Conservation (phyloP, 2,113 vertebrate species). For the Choloepus hoffmanni region DNA sequence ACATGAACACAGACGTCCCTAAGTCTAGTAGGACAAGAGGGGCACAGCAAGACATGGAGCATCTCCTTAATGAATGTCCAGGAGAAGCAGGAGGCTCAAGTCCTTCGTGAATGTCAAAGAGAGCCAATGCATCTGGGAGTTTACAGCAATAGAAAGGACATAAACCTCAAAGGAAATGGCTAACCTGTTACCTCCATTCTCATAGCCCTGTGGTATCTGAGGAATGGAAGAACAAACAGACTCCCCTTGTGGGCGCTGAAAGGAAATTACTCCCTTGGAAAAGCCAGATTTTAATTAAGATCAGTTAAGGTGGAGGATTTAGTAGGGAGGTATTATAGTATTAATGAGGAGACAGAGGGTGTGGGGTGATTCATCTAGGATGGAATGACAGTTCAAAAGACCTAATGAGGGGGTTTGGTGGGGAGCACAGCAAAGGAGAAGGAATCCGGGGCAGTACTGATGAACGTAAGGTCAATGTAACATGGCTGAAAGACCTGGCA, state of each 20-base stretch:
- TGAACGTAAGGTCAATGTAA: background rate
- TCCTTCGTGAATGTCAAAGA: background rate
- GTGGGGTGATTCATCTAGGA: background rate
- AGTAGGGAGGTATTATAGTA: background rate
- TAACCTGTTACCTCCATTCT: background rate
- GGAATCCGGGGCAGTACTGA: background rate
- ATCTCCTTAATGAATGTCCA: background rate
- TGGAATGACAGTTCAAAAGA: background rate
- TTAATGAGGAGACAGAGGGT: background rate
- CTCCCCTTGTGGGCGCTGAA: background rate
- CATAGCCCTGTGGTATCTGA: background rate
- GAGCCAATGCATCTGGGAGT: background rate
- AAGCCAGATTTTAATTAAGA: conserved; percentile 14
- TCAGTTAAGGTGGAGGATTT: conserved; percentile 51
- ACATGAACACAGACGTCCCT: background rate
- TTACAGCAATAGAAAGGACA: background rate
- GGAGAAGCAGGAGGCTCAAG: background rate
- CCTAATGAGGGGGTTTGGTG: background rate
- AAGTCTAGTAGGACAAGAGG: background rate
- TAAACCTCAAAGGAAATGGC: background rate
- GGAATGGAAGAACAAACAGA: conserved; percentile 19
- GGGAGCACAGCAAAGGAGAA: background rate
- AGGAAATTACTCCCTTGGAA: conserved; percentile 12
- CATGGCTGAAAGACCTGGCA: background rate
- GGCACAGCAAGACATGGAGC: background rate